phyloP scores from a whole-genome alignment of 2,113 vertebrate genomes.

The Callorhinus ursinus region DNA sequence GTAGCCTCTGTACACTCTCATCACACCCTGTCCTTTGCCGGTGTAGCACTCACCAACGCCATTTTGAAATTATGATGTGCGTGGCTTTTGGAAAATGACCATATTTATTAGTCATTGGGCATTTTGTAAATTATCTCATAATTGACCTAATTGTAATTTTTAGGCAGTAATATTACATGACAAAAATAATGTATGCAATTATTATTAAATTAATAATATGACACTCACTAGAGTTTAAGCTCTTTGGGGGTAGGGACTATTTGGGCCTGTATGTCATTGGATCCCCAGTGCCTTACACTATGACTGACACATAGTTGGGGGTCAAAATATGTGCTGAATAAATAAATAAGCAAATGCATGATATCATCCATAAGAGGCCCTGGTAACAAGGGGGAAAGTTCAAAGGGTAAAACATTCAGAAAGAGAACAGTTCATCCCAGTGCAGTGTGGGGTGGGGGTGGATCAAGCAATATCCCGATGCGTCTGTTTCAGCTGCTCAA shows the following conservation, averaged over 20 bases:
- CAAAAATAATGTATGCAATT: slow-evolving; percentile 29
- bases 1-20: neutral
- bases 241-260: slow-evolving; percentile 2
- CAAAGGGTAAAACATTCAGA: neutral
- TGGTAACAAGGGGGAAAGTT: neutral
- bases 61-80: neutral
- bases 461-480: neutral
- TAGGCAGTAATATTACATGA: slow-evolving; percentile 13
- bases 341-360: neutral
- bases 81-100: slow-evolving; percentile 16
- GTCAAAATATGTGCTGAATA: neutral
- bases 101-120: neutral
- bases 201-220: slow-evolving; percentile 41
- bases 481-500: neutral
- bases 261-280: neutral
- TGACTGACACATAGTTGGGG: neutral
- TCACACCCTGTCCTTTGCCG: neutral
- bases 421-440: neutral
- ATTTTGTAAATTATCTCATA: slow-evolving; percentile 57
- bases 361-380: neutral
- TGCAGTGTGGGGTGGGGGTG: neutral
- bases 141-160: slow-evolving; percentile 54
- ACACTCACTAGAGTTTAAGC: slow-evolving; percentile 40
- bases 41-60: neutral
- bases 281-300: neutral